Evolutionary conservation across 2,797 vertebrate genomes (phyloP).

Genomic region (Catamblyrhynchus diadema): DNA sequence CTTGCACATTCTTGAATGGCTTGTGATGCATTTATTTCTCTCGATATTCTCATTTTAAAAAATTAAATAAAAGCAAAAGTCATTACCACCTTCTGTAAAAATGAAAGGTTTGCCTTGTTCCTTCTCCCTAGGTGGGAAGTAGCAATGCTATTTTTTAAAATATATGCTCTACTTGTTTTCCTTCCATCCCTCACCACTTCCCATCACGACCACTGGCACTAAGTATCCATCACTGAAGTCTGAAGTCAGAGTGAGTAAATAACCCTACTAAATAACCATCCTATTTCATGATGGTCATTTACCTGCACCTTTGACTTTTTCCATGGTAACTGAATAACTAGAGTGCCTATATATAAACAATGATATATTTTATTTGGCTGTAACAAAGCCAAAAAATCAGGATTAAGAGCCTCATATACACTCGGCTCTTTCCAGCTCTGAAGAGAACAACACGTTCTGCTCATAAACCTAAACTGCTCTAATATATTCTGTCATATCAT

Average conservation of each 20-base stretch:
- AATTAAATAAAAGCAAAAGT: neutral
- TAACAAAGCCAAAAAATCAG: constrained; percentile 2
- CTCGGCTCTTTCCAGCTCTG: neutral
- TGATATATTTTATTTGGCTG: constrained; percentile 6
- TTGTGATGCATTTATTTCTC: neutral
- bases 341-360: neutral
- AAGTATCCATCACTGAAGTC: neutral
- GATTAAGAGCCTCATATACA: neutral
- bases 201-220: rapidly evolving
- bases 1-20: neutral
- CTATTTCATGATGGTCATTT: neutral
- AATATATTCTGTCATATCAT: neutral
- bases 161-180: neutral
- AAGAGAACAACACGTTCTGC: neutral
- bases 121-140: neutral
- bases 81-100: neutral
- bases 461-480: neutral
- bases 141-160: neutral
- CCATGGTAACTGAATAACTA: neutral
- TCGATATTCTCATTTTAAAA: neutral
- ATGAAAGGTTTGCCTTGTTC: neutral
- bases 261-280: neutral
- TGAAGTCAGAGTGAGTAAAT: neutral
- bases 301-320: neutral
- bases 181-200: neutral